These are phyloP conservation scores for Odocoileus virginianus DNA, from an alignment of 2,113 vertebrate genomes.

Conservation along the genomic window DNA sequence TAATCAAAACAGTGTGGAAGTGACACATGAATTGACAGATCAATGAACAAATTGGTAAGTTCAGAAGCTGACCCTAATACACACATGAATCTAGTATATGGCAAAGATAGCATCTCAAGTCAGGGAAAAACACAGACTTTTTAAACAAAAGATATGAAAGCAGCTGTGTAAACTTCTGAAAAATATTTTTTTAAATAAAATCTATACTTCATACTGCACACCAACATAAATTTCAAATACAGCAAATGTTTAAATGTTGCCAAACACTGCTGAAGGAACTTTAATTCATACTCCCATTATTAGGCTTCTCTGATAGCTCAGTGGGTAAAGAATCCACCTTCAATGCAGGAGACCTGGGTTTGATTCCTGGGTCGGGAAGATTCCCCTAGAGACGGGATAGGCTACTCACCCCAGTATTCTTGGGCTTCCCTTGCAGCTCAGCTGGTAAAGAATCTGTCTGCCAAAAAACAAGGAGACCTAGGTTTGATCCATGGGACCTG, in stretches of 20 bases:
- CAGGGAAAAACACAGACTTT: not conserved
- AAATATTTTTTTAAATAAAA: not conserved
- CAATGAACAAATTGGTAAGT: not conserved
- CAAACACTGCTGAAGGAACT: not conserved
- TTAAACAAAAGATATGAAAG: not conserved
- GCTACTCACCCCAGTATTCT: not conserved
- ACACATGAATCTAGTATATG: not conserved
- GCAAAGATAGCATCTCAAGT: not conserved
- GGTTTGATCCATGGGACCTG: not conserved
- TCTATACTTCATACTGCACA: not conserved
- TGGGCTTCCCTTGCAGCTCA: not conserved
- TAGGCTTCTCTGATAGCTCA: not conserved
- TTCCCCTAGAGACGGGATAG: not conserved
- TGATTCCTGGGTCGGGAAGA: not conserved
- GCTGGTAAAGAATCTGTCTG: not conserved
- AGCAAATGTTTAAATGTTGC: not conserved
- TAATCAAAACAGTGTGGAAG: not conserved
- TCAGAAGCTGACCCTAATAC: not conserved
- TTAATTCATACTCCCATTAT: not conserved
- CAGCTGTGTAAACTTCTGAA: not conserved
- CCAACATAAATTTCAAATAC: not conserved
- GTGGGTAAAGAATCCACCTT: not conserved
- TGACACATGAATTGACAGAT: not conserved
- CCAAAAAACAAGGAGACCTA: not conserved
- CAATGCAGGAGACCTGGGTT: not conserved